Base-by-base conservation (phyloP, 1,140 invertebrate genomes). In the Euglossa dilemma region DNA sequence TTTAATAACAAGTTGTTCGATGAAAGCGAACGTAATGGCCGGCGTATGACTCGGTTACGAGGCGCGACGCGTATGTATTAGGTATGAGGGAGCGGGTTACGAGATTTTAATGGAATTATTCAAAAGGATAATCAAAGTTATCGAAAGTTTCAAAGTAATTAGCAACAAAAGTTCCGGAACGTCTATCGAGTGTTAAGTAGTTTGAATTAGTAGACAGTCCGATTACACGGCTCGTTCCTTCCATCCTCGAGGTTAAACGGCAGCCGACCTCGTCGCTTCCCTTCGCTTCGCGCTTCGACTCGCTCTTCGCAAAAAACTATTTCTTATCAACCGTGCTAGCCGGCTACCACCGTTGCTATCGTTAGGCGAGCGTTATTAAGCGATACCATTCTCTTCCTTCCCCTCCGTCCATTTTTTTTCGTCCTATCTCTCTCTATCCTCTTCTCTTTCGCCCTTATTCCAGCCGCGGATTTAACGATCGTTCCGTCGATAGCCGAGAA, bases 211-310 rank as follows among this genome's bases (percentile, higher is more conserved):
- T 71, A 66, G 52, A 81, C 72, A 36, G 52, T 57, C 61, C 57
- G 75, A 83, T 83, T 83, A 83, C 81, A 78, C 57, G 63, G 76
- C 59, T 79, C 66, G 75, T 78, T 83, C n/a, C n/a, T n/a, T n/a
- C 57, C 56, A 71, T 63, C 66, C 25, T 61, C 56, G 56, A 43
- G 64, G 36, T 74, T 80, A 56, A 74, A 64, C 54, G 70, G 20
- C 23, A 11, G 14, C 25, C 18, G 36, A 5, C 36, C 25, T 18
- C 59, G 28, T 45, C 6, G 20, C 52, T 3, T 18, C 57, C 12
- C n/a, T 28, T 6, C n/a, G n/a, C n/a, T n/a, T n/a, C n/a, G n/a
- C n/a, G n/a, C n/a, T n/a, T n/a, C n/a, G n/a, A n/a, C 20, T 5
- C 25, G 20, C 59, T 61, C 47, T 64, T n/a, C 45, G 43, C 54